Percentiles rank a stretch among this genome's conserved stretches.
These are phyloP conservation scores for Pygoscelis adeliae DNA, from an alignment of 2,113 vertebrate genomes.

Conservation along the genomic window DNA sequence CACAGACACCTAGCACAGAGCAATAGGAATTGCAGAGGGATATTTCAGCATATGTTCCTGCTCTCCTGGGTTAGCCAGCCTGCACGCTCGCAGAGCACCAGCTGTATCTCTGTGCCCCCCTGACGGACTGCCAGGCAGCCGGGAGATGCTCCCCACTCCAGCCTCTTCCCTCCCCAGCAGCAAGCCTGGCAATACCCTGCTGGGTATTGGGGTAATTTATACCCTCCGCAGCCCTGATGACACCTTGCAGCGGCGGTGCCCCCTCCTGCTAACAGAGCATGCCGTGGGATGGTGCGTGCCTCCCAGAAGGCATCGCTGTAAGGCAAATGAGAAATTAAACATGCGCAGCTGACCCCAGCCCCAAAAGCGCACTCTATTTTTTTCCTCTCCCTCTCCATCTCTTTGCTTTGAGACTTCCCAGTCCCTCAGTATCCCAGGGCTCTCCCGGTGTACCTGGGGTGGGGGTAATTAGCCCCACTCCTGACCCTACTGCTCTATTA, in stretches of 20 bases:
- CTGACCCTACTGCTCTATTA: neutral
- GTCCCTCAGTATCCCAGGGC: neutral
- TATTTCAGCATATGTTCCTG: neutral
- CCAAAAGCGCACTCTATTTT: neutral
- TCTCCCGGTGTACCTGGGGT: accelerated
- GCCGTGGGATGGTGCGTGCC: neutral
- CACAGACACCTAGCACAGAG: neutral
- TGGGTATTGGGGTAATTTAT: neutral
- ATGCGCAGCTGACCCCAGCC: neutral
- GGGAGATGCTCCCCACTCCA: neutral
- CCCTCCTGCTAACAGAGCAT: neutral
- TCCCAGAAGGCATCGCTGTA: neutral
- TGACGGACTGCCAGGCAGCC: neutral
- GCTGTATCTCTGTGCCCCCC: neutral
- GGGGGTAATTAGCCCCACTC: neutral
- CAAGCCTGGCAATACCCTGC: neutral
- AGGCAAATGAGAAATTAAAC: neutral
- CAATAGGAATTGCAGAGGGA: neutral
- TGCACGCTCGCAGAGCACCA: neutral
- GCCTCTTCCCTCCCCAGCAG: neutral
- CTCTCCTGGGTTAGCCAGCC: neutral
- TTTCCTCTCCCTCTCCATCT: neutral
- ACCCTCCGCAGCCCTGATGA: neutral
- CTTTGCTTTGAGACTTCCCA: neutral
- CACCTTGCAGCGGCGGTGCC: neutral